These are phyloP conservation scores for Phocides pigmalion DNA, from an alignment of 1,140 invertebrate species.

Conservation along the genomic window DNA sequence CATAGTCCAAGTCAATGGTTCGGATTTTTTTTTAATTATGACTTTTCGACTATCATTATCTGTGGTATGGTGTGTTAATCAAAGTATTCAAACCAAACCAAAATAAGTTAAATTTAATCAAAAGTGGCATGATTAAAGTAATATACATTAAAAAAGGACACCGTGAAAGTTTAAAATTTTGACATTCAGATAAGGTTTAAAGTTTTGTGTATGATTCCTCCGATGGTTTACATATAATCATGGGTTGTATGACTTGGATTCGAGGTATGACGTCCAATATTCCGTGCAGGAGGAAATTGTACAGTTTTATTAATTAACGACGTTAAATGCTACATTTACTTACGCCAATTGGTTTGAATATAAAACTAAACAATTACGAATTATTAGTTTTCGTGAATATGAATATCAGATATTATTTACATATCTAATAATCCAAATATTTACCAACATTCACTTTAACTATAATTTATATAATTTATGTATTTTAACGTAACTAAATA, in stretches of 20 bases:
- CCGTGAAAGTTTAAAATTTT: background rate
- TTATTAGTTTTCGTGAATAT: background rate
- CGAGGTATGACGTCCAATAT: slow-evolving; percentile 65
- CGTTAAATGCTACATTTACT: background rate
- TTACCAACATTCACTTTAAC: background rate
- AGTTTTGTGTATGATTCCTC: slow-evolving; percentile 16
- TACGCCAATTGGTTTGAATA: background rate
- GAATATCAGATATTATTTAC: background rate
- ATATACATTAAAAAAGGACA: background rate
- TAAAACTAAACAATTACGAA: too few species aligned
- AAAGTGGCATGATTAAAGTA: background rate
- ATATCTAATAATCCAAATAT: background rate
- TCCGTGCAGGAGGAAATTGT: slow-evolving; percentile 23
- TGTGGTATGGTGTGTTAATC: too few species aligned
- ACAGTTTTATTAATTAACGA: slow-evolving; percentile 20
- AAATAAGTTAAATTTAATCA: background rate
- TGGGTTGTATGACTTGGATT: slow-evolving; percentile 73
- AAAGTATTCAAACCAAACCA: too few species aligned
- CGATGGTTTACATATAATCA: slow-evolving; percentile 44
- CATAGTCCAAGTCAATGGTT: too few species aligned
- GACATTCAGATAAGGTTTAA: background rate
- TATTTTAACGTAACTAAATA: too few species aligned
- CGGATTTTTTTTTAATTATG: too few species aligned
- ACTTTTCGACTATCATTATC: too few species aligned
- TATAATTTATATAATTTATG: too few species aligned